These are phyloP conservation scores for Coreoperca whiteheadi DNA, from an alignment of 2,113 vertebrate genomes.

Conservation along the genomic window DNA sequence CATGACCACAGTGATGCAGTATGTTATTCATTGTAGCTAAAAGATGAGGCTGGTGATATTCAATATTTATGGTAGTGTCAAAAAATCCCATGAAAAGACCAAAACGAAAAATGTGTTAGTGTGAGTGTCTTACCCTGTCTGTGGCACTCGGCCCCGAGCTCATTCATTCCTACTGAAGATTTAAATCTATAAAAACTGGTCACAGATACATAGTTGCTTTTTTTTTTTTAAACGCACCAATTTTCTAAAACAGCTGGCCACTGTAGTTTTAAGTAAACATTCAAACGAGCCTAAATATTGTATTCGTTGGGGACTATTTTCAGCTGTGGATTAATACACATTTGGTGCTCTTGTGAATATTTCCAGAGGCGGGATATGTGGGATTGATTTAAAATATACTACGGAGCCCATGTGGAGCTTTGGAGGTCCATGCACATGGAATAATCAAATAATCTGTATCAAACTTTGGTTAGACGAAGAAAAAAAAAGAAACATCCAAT, in stretches of 20 bases:
- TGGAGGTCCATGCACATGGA: neutral
- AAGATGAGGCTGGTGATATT: neutral
- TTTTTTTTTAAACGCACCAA: neutral
- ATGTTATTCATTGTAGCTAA: neutral
- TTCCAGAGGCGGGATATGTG: neutral
- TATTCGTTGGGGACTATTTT: neutral
- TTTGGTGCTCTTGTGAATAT: neutral
- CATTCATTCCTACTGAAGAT: neutral
- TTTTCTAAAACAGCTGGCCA: neutral
- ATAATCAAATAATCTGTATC: neutral
- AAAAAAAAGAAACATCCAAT: neutral
- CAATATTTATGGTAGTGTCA: neutral
- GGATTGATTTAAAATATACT: neutral
- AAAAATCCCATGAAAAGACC: neutral
- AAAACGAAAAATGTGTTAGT: neutral
- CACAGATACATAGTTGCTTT: neutral
- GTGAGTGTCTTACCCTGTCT: neutral
- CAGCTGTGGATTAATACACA: neutral
- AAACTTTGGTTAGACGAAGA: neutral
- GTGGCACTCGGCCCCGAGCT: too few relatives aligned
- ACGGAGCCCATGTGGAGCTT: neutral
- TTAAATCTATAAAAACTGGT: neutral
- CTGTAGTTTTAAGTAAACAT: neutral
- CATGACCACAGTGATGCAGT: neutral
- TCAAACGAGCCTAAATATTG: neutral